Conservation (phyloP, 2,113 vertebrate genomes). For the Scolopax mira region DNA sequence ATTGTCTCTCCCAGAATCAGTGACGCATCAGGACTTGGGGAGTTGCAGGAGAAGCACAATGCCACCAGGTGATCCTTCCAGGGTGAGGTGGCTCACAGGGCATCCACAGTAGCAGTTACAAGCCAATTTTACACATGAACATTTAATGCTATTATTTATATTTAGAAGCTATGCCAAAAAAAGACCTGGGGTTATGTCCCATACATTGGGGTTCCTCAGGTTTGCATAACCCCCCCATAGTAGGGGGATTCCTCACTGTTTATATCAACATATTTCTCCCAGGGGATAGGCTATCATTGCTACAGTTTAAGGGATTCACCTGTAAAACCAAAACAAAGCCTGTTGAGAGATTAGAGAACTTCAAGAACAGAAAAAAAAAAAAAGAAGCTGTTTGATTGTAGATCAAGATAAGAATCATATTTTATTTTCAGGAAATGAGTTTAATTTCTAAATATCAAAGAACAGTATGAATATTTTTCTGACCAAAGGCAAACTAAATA, state of each 20-base stretch:
- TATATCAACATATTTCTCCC: neutral
- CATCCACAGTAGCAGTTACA: neutral
- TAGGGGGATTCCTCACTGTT: neutral
- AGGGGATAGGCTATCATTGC: neutral
- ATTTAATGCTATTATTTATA: neutral
- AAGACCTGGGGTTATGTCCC: neutral
- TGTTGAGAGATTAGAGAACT: neutral
- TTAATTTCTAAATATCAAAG: slow-evolving; percentile 32
- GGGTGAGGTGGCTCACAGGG: neutral
- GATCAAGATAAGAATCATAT: slow-evolving; percentile 16
- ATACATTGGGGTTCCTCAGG: neutral
- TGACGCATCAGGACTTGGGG: neutral
- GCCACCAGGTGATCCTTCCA: neutral
- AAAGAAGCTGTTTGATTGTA: no score
- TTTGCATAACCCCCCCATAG: neutral
- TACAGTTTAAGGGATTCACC: neutral
- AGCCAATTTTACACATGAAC: neutral
- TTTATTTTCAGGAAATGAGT: slow-evolving; percentile 25
- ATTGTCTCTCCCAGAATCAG: neutral
- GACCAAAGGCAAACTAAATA: slow-evolving; percentile 32
- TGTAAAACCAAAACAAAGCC: neutral
- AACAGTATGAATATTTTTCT: neutral
- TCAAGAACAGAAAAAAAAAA: neutral
- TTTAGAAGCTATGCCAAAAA: neutral
- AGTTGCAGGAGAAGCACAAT: neutral